Conservation (phyloP, 2,797 vertebrate genomes). For the Paedocypris micromegethes region DNA sequence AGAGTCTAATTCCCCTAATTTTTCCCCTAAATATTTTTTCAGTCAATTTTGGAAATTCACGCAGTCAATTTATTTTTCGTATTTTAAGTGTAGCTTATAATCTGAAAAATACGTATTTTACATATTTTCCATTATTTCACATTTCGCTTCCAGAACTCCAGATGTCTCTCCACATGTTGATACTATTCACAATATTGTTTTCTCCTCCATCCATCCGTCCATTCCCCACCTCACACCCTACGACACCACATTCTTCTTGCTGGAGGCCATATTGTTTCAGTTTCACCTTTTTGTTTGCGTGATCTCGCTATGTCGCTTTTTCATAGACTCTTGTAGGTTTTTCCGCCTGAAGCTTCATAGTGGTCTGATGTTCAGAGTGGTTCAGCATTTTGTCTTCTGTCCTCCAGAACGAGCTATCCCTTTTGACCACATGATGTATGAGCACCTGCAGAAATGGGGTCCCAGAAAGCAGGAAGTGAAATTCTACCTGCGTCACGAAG, state of each 20-base stretch:
- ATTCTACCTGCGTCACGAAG: conserved; percentile 95
- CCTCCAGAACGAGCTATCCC: conserved; percentile 87
- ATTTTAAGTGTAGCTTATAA: no score
- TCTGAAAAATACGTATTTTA: neutral
- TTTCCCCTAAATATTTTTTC: no score
- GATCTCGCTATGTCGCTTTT: conserved; percentile 7
- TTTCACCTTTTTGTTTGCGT: conserved; percentile 23
- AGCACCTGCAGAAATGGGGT: conserved; percentile 98
- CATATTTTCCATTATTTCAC: conserved; percentile 7
- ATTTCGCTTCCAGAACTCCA: conserved; percentile 24
- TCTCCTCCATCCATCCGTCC: neutral
- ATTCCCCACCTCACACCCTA: neutral
- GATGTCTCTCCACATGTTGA: conserved; percentile 36
- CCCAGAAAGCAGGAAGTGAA: conserved; percentile 95
- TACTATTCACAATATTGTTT: conserved; percentile 15
- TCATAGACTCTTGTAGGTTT: no score
- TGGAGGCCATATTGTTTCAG: conserved; percentile 22
- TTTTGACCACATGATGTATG: conserved; percentile 97
- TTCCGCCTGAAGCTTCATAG: neutral
- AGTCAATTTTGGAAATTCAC: no score
- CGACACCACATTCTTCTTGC: conserved; percentile 23
- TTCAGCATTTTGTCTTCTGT: neutral
- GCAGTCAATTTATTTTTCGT: no score
- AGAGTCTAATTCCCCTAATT: no score
- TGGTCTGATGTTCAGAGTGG: neutral